A percentile compares a stretch with the other conserved stretches of the same genome.
These are phyloP conservation scores for Diabrotica balteata DNA, from an alignment of 2,888 invertebrate genomes.

Conservation along the genomic window DNA sequence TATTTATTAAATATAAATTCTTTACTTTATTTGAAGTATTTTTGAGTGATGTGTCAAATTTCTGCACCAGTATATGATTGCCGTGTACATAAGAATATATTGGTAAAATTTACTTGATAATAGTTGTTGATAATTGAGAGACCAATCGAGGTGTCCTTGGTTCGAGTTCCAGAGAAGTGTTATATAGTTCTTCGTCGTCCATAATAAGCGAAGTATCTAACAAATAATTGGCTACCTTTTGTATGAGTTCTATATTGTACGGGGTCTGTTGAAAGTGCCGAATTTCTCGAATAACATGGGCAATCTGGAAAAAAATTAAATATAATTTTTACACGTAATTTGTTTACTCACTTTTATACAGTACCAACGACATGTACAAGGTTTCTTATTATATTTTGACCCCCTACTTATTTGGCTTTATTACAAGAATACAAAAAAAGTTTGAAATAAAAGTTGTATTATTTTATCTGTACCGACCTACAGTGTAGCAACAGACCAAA, in stretches of 20 bases:
- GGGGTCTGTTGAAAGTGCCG: slow-evolving; percentile 90
- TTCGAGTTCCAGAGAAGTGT: slow-evolving; percentile 82
- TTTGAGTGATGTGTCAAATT: too few species aligned
- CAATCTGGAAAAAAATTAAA: slow-evolving; percentile 70
- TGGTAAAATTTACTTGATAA: slow-evolving; percentile 26
- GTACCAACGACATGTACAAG: too few species aligned
- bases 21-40: too few species aligned
- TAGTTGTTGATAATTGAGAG: slow-evolving; percentile 40
- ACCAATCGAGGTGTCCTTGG: slow-evolving; percentile 72
- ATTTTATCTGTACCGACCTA: too few species aligned
- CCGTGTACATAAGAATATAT: slow-evolving; percentile 36
- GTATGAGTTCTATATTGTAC: slow-evolving; percentile 87
- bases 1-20: too few species aligned
- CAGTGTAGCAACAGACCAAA: too few species aligned
- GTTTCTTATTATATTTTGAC: too few species aligned
- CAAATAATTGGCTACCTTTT: slow-evolving; percentile 81
- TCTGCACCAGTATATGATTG: slow-evolving; percentile 17
- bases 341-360: too few species aligned
- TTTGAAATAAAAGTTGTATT: too few species aligned
- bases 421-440: too few species aligned
- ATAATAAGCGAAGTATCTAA: slow-evolving; percentile 79
- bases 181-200: slow-evolving; percentile 83
- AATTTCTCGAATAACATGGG: slow-evolving; percentile 91
- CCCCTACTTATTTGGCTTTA: too few species aligned
- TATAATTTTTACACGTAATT: too few species aligned